phyloP scores from a whole-genome alignment of 1,140 invertebrate species.

The Brachionus plicatilis region DNA sequence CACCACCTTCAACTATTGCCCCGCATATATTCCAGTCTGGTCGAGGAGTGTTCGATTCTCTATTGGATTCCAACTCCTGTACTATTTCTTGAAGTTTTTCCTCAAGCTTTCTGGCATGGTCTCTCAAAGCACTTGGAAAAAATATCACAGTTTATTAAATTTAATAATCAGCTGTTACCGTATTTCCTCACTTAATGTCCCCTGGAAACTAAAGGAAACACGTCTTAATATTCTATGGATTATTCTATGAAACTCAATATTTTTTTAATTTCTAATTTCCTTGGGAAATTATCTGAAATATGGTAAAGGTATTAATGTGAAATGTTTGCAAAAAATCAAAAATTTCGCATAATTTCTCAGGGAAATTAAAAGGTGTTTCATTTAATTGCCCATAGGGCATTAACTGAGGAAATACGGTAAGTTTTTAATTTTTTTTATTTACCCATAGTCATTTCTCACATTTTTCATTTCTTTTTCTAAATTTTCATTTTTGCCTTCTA shows the following conservation, averaged over 20 bases:
- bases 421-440: neutral
- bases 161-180: neutral
- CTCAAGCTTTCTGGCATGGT: constrained; percentile 50
- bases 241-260: too few relatives aligned
- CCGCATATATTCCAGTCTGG: constrained; percentile 54
- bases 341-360: too few relatives aligned
- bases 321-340: too few relatives aligned
- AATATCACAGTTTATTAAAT: neutral
- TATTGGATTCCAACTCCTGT: constrained; percentile 50
- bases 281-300: too few relatives aligned
- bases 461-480: constrained; percentile 43
- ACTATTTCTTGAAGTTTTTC: constrained; percentile 54
- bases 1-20: constrained; percentile 49
- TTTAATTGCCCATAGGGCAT: too few relatives aligned
- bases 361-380: too few relatives aligned
- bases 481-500: constrained; percentile 44
- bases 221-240: too few relatives aligned
- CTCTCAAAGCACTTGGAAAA: constrained; percentile 47
- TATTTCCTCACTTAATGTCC: too few relatives aligned
- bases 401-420: too few relatives aligned
- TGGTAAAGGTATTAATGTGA: too few relatives aligned
- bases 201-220: too few relatives aligned
- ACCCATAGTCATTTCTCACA: neutral
- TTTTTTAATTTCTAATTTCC: too few relatives aligned
- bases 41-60: constrained; percentile 51